Conservation (phyloP, 2,797 vertebrate species). For the Anisognathus igniventris region DNA sequence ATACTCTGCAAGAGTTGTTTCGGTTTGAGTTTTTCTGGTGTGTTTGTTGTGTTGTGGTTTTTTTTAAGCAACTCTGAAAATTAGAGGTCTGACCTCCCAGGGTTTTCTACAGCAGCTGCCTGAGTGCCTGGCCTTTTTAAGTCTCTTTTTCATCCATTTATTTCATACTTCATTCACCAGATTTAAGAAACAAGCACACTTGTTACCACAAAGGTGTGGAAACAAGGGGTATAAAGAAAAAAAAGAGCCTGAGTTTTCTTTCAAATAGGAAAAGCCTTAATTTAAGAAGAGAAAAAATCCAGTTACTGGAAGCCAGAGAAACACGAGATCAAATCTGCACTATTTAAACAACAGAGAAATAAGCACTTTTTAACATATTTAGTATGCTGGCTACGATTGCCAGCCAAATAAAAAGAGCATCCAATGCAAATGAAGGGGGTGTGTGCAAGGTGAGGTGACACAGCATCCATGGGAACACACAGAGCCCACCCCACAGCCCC, state of each 20-base stretch:
- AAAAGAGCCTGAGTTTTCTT: not conserved
- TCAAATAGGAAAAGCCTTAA: not conserved
- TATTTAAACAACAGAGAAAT: not conserved
- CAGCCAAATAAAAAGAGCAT: not conserved
- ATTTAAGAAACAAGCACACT: not conserved
- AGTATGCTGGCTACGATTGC: not conserved
- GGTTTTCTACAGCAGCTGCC: not conserved
- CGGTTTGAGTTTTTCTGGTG: not conserved
- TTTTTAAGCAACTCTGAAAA: not conserved
- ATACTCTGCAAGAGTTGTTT: not conserved
- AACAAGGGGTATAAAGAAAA: not conserved
- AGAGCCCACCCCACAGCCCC: not conserved
- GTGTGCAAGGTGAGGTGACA: not conserved
- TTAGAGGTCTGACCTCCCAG: fast-evolving
- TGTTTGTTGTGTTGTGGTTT: too few relatives aligned
- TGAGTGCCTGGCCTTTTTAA: not conserved
- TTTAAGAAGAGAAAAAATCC: not conserved
- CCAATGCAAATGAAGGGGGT: not conserved
- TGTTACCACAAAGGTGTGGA: not conserved
- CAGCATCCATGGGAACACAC: fast-evolving
- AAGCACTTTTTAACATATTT: not conserved
- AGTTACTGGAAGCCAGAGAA: not conserved
- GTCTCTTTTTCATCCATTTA: not conserved
- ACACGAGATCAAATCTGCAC: not conserved
- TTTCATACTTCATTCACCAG: not conserved